Conservation (phyloP, 2,113 vertebrate genomes). For the Amblyopsis rosae region DNA sequence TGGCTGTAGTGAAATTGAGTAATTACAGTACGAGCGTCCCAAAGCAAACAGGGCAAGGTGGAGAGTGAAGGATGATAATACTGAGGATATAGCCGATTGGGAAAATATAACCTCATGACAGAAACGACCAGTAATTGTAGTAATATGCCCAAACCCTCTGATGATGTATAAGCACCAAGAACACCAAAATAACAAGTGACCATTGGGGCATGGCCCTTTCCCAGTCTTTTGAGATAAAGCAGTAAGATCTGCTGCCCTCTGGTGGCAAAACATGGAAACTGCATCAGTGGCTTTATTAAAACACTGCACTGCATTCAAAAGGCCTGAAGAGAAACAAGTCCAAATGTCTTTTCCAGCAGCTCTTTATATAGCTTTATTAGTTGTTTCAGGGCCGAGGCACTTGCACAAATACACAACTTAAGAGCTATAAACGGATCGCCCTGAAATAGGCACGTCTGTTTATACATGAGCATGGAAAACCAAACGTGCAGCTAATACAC, state of each 20-base stretch:
- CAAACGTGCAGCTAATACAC: slow-evolving; percentile 33
- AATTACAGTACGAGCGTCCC: slow-evolving; percentile 64
- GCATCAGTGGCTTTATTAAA: neutral
- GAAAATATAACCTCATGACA: slow-evolving; percentile 64
- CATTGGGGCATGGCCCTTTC: slow-evolving; percentile 36
- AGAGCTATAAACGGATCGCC: slow-evolving; percentile 55
- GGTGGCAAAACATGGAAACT: slow-evolving; percentile 46
- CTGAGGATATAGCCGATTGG: slow-evolving; percentile 54
- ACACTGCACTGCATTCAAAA: slow-evolving; percentile 46
- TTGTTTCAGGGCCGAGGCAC: slow-evolving; percentile 62
- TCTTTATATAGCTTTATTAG: slow-evolving; percentile 71
- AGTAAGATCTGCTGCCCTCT: slow-evolving; percentile 69
- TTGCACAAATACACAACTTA: slow-evolving; percentile 66
- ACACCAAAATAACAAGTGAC: slow-evolving; percentile 62
- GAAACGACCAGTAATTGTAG: slow-evolving; percentile 61
- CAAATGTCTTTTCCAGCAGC: slow-evolving; percentile 65
- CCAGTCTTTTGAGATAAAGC: neutral
- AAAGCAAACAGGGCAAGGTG: slow-evolving; percentile 64
- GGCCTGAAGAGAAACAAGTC: slow-evolving; percentile 41
- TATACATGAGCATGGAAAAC: slow-evolving; percentile 20
- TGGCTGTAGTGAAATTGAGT: slow-evolving; percentile 61
- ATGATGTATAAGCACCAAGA: slow-evolving; percentile 41
- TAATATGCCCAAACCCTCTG: slow-evolving; percentile 50
- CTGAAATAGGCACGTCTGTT: slow-evolving; percentile 50
- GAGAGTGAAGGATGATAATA: slow-evolving; percentile 60